These are phyloP conservation scores for Pterostichus niger DNA, from an alignment of 2,888 invertebrate genomes.

Conservation along the genomic window DNA sequence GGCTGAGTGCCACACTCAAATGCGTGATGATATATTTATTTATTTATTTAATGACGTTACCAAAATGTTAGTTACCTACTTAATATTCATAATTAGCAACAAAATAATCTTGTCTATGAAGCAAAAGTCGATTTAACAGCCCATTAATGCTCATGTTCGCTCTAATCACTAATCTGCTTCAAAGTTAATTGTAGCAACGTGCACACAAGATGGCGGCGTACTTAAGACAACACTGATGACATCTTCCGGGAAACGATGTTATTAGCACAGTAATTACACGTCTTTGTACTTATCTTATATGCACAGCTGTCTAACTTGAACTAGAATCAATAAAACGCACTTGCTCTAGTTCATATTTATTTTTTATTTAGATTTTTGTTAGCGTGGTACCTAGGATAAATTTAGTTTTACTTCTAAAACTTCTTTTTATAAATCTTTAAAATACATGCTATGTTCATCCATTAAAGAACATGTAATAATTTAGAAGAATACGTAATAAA, in stretches of 20 bases:
- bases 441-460: too few species aligned
- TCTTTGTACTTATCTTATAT: constrained; percentile 36
- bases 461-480: background rate
- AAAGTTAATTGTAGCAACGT: constrained; percentile 19
- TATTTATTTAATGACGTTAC: too few species aligned
- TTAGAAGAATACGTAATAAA: background rate
- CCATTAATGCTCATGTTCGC: constrained; percentile 44
- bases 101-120: background rate
- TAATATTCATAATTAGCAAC: constrained; percentile 33
- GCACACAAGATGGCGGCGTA: constrained; percentile 47
- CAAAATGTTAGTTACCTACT: background rate
- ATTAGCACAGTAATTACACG: constrained; percentile 47
- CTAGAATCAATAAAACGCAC: constrained; percentile 19
- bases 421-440: background rate
- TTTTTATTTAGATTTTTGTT: background rate
- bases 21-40: too few species aligned
- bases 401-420: background rate
- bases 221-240: constrained; percentile 59
- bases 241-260: constrained; percentile 56
- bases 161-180: constrained; percentile 36
- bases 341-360: background rate
- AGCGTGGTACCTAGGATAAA: background rate
- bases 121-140: constrained; percentile 28
- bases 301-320: constrained; percentile 1
- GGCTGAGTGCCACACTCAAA: too few species aligned